Conservation (phyloP, 2,888 invertebrate genomes). For the Phalera bucephala region DNA sequence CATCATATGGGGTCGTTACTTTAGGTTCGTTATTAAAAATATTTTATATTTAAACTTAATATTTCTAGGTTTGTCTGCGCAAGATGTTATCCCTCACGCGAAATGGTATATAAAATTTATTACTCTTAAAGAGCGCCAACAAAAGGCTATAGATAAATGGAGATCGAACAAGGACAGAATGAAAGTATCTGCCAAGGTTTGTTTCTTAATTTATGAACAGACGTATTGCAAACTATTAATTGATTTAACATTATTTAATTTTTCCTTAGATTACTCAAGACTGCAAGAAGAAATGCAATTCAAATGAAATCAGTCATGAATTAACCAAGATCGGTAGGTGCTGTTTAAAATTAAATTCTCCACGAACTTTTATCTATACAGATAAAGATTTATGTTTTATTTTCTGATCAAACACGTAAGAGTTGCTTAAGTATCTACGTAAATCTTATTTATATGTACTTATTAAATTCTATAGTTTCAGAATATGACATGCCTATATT, state of each 20-base stretch:
- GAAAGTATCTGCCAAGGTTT: constrained; percentile 30
- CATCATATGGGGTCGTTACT: too few species aligned
- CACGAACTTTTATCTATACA: too few species aligned
- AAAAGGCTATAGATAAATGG: constrained; percentile 64
- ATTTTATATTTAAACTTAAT: too few species aligned
- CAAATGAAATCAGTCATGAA: not conserved
- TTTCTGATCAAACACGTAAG: too few species aligned
- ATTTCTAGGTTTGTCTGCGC: constrained; percentile 41
- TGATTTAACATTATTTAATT: not conserved
- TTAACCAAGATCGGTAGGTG: not conserved
- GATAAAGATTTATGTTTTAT: too few species aligned
- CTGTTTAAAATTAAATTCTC: too few species aligned
- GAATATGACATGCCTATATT: too few species aligned
- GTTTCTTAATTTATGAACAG: not conserved
- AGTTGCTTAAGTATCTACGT: too few species aligned
- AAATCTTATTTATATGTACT: too few species aligned
- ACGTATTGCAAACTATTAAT: too few species aligned
- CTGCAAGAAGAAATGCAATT: not conserved
- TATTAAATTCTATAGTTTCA: too few species aligned
- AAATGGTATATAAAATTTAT: constrained; percentile 65
- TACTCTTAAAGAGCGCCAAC: constrained; percentile 54
- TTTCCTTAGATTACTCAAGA: not conserved
- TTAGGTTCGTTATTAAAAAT: too few species aligned
- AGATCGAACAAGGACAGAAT: constrained; percentile 48
- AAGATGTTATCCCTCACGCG: constrained; percentile 49